Conservation (phyloP, 2,888 invertebrate species). For the Polymixis flavicincta region DNA sequence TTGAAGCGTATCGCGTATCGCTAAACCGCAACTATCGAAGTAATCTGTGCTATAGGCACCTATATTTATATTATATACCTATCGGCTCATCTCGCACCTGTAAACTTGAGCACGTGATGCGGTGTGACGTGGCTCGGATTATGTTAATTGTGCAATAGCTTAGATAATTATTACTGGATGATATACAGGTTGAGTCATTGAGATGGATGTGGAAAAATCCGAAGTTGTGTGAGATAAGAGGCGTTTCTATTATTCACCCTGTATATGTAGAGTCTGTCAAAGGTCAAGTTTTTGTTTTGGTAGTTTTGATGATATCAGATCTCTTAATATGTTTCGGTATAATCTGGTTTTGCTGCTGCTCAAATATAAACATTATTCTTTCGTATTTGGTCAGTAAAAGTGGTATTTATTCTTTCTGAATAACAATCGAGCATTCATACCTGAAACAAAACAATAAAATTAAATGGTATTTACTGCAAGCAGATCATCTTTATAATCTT, state of each 20-base stretch:
- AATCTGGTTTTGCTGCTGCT: background rate
- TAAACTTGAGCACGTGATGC: slow-evolving; percentile 53
- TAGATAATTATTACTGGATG: slow-evolving; percentile 21
- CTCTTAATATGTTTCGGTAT: background rate
- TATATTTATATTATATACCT: too few relatives aligned
- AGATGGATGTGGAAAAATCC: slow-evolving; percentile 6
- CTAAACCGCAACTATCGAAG: slow-evolving; percentile 64
- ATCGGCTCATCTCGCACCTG: slow-evolving; percentile 48
- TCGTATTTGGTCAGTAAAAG: background rate
- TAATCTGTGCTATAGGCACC: slow-evolving; percentile 48
- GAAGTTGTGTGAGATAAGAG: slow-evolving; percentile 2
- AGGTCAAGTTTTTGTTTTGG: slow-evolving; percentile 8
- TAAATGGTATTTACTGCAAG: background rate
- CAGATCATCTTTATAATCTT: background rate
- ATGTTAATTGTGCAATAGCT: slow-evolving; percentile 42
- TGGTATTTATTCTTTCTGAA: background rate
- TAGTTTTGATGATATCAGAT: background rate
- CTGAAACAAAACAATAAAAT: background rate
- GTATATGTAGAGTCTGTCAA: background rate
- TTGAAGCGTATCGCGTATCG: slow-evolving; percentile 60
- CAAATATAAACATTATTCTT: background rate
- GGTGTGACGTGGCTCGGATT: slow-evolving; percentile 28
- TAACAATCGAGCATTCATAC: background rate
- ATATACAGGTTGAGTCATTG: background rate
- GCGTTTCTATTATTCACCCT: background rate